Evolutionary conservation across 2,888 invertebrate species (phyloP).

Genomic region (Dicyrtomina minuta): DNA sequence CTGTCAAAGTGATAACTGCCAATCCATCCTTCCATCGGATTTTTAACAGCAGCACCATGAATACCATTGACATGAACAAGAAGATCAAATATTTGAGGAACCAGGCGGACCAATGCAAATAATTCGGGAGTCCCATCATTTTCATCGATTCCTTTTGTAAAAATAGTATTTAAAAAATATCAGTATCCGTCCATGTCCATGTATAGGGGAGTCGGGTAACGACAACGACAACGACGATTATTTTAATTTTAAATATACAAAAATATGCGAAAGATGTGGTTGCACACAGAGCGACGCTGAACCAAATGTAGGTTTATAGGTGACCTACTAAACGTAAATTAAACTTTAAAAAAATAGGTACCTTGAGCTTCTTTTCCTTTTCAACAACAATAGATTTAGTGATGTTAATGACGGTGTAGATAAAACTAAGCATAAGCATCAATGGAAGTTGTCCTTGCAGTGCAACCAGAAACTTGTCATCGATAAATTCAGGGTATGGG

Average conservation of each 20-base stretch:
- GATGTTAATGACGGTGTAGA: slow-evolving; percentile 76
- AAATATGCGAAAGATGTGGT: too few species aligned
- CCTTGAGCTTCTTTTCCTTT: slow-evolving; percentile 75
- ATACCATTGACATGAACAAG: slow-evolving; percentile 64
- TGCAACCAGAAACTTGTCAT: slow-evolving; percentile 61
- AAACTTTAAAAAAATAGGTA: too few species aligned
- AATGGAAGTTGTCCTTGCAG: slow-evolving; percentile 41
- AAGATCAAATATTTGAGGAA: slow-evolving; percentile 72
- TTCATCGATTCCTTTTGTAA: slow-evolving; percentile 79
- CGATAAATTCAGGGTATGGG: slow-evolving; percentile 71
- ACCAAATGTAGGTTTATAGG: too few species aligned
- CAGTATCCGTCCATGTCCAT: background rate
- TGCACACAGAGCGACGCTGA: too few species aligned
- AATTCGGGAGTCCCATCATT: slow-evolving; percentile 82
- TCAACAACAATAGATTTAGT: slow-evolving; percentile 72
- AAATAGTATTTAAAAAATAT: slow-evolving; percentile 1
- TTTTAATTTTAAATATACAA: background rate
- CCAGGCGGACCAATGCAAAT: slow-evolving; percentile 86
- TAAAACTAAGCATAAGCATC: slow-evolving; percentile 60
- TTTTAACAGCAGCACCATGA: slow-evolving; percentile 57
- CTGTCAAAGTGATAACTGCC: slow-evolving; percentile 70
- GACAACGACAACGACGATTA: background rate
- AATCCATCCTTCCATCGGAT: slow-evolving; percentile 54
- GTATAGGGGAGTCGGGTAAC: background rate
- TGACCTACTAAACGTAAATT: too few species aligned